Conservation (phyloP, 2,888 invertebrate genomes). For the Torymus auratus region DNA sequence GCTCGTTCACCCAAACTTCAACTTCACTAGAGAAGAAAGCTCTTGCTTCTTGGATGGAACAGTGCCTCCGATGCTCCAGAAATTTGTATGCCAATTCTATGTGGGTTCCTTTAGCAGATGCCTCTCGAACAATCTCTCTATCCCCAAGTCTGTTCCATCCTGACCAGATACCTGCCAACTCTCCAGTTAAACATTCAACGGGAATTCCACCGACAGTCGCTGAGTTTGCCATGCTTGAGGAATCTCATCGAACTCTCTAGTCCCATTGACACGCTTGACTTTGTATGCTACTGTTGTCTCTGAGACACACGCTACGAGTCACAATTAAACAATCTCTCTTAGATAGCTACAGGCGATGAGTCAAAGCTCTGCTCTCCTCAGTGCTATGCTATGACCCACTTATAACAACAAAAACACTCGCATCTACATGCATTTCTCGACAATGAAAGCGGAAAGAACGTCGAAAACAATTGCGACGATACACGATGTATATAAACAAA, state of each 20-base stretch:
- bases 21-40: conserved; percentile 77
- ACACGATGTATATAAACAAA: background rate
- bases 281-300: conserved; percentile 9
- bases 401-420: conserved; percentile 4
- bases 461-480: too few species aligned
- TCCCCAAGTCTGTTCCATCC: conserved; percentile 82
- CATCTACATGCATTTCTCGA: too few species aligned
- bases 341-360: conserved; percentile 45
- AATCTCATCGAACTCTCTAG: conserved; percentile 42
- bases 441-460: too few species aligned
- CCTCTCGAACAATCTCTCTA: conserved; percentile 83
- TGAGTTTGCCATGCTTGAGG: conserved; percentile 47
- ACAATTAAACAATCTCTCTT: conserved; percentile 48
- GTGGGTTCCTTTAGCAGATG: conserved; percentile 83
- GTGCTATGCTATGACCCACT: conserved; percentile 48
- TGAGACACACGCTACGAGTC: conserved; percentile 27
- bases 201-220: conserved; percentile 67
- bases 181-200: conserved; percentile 80
- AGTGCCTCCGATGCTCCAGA: conserved; percentile 79
- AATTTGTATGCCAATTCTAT: conserved; percentile 80
- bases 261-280: conserved; percentile 26
- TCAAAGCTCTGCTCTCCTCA: conserved; percentile 44
- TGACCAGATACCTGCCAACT: conserved; percentile 81
- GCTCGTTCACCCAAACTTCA: conserved; percentile 81
- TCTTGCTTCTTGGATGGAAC: conserved; percentile 78